Base-by-base conservation (phyloP, 2,797 vertebrate species). In the Glyptemys insculpta region DNA sequence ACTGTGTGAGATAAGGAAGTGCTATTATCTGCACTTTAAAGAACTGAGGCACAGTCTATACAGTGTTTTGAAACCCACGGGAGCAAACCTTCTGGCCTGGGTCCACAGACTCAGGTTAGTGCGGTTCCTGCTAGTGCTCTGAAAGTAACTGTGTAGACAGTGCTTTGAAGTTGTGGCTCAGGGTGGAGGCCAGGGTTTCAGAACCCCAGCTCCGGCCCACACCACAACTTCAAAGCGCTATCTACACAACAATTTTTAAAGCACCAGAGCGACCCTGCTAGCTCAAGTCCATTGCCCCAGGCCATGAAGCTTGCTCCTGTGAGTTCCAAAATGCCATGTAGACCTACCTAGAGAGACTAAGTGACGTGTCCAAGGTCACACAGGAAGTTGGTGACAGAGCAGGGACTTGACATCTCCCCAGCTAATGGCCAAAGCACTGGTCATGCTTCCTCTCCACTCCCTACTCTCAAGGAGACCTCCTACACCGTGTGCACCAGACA, bases 311-410 rank as follows among this genome's bases (percentile, higher is more conserved):
- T 23, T 12, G 65, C 65, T 12, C 65, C 65, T 1, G 19, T 11
- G 18, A 5, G 5, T 21, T 23, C n/a, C n/a, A 72, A 37, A 72
- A 37, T 4, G 10, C n/a, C 9, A 5, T 5, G 10, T 10, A 37
- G 65, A 72, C 19, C 19, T 12, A 23, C n/a, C 65, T 19, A 12
- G n/a, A 10, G n/a, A 72, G 19, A 21, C 19, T 23, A 72, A 72
- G 18, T 72, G 68, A 72, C 37, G 19, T 72, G 68, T 81, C 92
- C 95, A 94, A 96, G 97, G 95, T 94, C 95, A 91, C 87, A 9
- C 89, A 18, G 44, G 12, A 15, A 94, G n/a, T 37, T 49, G n/a
- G 9, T 16, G 47, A 19, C 47, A 31, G 27, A 50, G 47, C 47
- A 31, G 18, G 29, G 44, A 16, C 47, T 5, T 23, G 68, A 19